Conservation (phyloP, 2,888 invertebrate species). For the Cyclophora punctaria region DNA sequence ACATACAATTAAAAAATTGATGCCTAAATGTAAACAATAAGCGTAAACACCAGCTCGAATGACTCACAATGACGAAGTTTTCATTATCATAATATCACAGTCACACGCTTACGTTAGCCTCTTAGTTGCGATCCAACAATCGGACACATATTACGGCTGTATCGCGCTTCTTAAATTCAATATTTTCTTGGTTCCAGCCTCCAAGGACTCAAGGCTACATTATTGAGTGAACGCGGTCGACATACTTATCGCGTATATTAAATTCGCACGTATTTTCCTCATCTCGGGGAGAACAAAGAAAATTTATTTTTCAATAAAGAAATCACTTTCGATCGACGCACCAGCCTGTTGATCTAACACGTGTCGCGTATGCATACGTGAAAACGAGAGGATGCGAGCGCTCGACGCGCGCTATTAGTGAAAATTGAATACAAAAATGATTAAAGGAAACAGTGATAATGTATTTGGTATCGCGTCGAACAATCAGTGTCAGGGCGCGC, state of each 20-base stretch:
- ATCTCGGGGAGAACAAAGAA: constrained; percentile 62
- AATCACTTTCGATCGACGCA: constrained; percentile 46
- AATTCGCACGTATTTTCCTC: constrained; percentile 55
- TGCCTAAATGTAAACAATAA: constrained; percentile 62
- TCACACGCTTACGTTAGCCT: constrained; percentile 40
- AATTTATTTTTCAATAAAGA: constrained; percentile 40
- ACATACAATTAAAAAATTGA: constrained; percentile 12
- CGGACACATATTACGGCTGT: constrained; percentile 47
- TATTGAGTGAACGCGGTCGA: constrained; percentile 47
- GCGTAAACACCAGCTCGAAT: constrained; percentile 62
- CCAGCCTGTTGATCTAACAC: constrained; percentile 68
- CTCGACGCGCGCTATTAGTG: constrained; percentile 58
- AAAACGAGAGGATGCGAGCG: constrained; percentile 57
- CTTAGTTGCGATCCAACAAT: constrained; percentile 62
- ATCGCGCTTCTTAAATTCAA: constrained; percentile 28
- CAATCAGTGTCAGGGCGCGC: constrained; percentile 67
- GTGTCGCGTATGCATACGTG: constrained; percentile 55
- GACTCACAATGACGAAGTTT: constrained; percentile 71
- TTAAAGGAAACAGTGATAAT: constrained; percentile 73
- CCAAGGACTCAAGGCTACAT: constrained; percentile 41
- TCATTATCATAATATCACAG: constrained; percentile 68
- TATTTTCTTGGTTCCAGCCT: constrained; percentile 32
- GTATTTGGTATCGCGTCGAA: constrained; percentile 73
- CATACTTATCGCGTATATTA: constrained; percentile 38
- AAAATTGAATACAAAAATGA: constrained; percentile 71